Percentiles rank a stretch among this genome's conserved stretches.
Evolutionary conservation across 2,888 invertebrate genomes (phyloP).

Genomic region (Phyto melanocephala): DNA sequence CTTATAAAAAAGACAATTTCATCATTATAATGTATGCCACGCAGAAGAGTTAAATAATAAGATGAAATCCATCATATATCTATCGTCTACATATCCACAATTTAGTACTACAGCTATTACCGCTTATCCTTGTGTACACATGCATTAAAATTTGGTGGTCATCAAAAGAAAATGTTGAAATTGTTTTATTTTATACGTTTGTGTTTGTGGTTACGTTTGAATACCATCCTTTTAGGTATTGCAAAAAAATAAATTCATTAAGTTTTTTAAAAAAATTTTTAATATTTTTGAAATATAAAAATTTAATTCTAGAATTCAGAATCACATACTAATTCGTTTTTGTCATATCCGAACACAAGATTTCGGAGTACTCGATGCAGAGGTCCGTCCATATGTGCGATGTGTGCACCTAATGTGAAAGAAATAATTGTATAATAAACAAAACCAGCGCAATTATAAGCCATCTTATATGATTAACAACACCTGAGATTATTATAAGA

Average conservation of each 20-base stretch:
- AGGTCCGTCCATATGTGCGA: constrained; percentile 49
- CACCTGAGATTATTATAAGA: constrained; percentile 7
- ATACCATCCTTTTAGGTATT: constrained; percentile 59
- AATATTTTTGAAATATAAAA: constrained; percentile 64
- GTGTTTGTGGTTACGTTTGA: constrained; percentile 53
- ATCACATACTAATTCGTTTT: constrained; percentile 41
- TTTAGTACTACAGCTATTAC: background rate
- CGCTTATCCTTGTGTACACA: background rate
- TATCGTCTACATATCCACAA: background rate
- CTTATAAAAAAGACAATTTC: constrained; percentile 52
- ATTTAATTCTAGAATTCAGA: constrained; percentile 62
- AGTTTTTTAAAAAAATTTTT: constrained; percentile 49
- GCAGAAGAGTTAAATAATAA: background rate
- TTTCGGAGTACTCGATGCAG: constrained; percentile 48
- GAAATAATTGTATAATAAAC: constrained; percentile 20
- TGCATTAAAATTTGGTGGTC: constrained; percentile 19
- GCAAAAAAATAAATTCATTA: constrained; percentile 56
- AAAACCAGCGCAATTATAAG: no score
- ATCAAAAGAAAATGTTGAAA: constrained; percentile 44
- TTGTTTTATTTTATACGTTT: constrained; percentile 58
- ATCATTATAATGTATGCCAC: constrained; percentile 37
- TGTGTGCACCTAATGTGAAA: constrained; percentile 43
- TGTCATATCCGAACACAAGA: constrained; percentile 47
- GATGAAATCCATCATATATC: constrained; percentile 26
- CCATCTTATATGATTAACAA: no score